Conservation (phyloP, 2,888 invertebrate genomes). For the Drosophila colorata region DNA sequence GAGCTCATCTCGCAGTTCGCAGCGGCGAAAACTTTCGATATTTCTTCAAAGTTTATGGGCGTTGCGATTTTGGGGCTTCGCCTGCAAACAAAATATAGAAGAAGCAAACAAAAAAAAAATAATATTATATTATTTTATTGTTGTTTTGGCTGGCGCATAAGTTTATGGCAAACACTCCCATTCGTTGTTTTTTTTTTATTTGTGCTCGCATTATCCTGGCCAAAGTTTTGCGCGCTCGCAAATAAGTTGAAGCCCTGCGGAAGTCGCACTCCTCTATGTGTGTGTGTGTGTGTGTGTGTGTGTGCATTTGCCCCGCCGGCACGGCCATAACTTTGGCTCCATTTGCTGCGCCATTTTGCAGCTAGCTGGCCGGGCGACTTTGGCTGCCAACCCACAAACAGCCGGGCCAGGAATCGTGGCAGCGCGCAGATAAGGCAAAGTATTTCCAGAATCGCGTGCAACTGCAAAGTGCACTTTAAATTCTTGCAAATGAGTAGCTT, state of each 20-base stretch:
- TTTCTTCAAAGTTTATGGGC: conserved; percentile 78
- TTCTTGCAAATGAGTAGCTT: conserved; percentile 82
- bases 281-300: background rate
- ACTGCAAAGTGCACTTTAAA: conserved; percentile 83
- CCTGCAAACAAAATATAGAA: conserved; percentile 18
- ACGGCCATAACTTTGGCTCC: conserved; percentile 68
- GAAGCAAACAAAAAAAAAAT: conserved; percentile 10
- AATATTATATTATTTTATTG: conserved; percentile 80
- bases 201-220: conserved; percentile 63
- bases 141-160: conserved; percentile 76
- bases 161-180: conserved; percentile 76
- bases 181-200: conserved; percentile 19
- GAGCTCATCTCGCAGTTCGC: conserved; percentile 71
- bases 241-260: conserved; percentile 63
- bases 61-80: conserved; percentile 50
- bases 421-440: conserved; percentile 65
- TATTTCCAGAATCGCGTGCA: conserved; percentile 65
- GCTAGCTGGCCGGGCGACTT: conserved; percentile 7
- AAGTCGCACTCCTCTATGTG: conserved; percentile 46
- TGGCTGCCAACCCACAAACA: conserved; percentile 4
- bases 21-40: conserved; percentile 80
- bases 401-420: conserved; percentile 17
- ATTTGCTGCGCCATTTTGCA: conserved; percentile 70
- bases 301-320: conserved; percentile 31
- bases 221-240: conserved; percentile 63